These are phyloP conservation scores for Ochropleura leucogaster DNA, from an alignment of 2,888 invertebrate genomes.

Conservation along the genomic window DNA sequence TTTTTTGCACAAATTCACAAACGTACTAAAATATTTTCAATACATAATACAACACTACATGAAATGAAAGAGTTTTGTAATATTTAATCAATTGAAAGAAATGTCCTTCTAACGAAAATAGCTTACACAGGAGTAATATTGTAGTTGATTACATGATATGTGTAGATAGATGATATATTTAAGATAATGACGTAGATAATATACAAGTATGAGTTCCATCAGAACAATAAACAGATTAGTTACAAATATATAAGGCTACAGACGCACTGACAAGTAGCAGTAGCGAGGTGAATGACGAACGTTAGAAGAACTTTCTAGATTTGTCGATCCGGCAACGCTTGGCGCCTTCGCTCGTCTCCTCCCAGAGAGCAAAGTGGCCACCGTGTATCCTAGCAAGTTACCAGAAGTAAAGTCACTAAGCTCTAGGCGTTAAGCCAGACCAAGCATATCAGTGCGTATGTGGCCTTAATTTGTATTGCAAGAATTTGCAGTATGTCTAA, in stretches of 20 bases:
- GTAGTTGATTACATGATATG: conserved; percentile 11
- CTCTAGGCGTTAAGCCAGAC: not conserved
- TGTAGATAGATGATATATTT: conserved; percentile 7
- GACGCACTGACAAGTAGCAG: not conserved
- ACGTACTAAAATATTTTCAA: conserved; percentile 59
- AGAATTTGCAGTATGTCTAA: not conserved
- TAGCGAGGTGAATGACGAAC: not conserved
- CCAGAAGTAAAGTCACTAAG: not conserved
- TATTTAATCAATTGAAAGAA: not conserved
- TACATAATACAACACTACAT: not conserved
- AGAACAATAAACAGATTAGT: not conserved
- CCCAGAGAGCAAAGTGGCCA: not conserved
- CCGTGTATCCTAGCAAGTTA: not conserved
- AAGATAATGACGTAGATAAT: not conserved
- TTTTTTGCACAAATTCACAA: conserved; percentile 45
- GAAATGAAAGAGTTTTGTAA: not conserved
- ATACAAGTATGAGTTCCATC: not conserved
- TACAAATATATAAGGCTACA: not conserved
- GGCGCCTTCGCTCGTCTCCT: not conserved
- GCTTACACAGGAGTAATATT: not conserved
- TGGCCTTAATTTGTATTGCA: not conserved
- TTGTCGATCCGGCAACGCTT: not conserved
- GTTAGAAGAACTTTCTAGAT: not conserved
- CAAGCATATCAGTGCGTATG: not conserved
- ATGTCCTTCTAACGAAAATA: conserved; percentile 10